Percentiles rank a stretch among this genome's conserved stretches.
phyloP scores from a whole-genome alignment of 1,140 invertebrate genomes.

The Maniola jurtina region DNA sequence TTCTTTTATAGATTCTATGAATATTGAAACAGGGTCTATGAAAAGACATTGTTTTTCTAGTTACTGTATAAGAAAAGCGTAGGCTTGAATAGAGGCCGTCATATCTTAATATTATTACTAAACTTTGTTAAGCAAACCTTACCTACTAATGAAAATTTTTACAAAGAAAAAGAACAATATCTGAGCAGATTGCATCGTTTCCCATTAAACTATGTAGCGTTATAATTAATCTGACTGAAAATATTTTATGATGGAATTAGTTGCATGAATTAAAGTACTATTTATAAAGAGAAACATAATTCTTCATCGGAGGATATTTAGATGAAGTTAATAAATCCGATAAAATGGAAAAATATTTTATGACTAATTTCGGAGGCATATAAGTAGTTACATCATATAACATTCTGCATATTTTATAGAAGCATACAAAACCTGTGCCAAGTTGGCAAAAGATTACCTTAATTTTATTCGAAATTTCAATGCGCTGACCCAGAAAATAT shows the following conservation, averaged over 20 bases:
- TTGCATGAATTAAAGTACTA: background rate
- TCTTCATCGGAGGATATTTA: too few relatives aligned
- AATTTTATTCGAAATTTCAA: background rate
- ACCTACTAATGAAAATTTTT: background rate
- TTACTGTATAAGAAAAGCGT: background rate
- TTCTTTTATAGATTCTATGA: background rate
- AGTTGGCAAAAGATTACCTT: constrained; percentile 2
- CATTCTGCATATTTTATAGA: background rate
- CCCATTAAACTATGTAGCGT: too few relatives aligned
- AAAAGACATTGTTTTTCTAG: background rate
- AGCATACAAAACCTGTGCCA: background rate
- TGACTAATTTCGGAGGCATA: too few relatives aligned
- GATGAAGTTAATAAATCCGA: too few relatives aligned
- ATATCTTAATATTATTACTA: constrained; percentile 2
- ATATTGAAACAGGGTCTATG: background rate
- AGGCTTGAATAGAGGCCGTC: constrained; percentile 3
- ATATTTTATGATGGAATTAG: too few relatives aligned
- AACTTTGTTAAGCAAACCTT: background rate
- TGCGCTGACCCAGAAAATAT: background rate
- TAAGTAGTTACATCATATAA: too few relatives aligned
- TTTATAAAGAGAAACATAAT: background rate
- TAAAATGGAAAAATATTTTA: too few relatives aligned
- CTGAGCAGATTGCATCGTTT: constrained; percentile 5
- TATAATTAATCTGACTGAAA: too few relatives aligned
- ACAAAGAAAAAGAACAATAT: constrained; percentile 8